Base-by-base conservation (phyloP, 2,888 invertebrate species). In the Cheilosia scutellata region DNA sequence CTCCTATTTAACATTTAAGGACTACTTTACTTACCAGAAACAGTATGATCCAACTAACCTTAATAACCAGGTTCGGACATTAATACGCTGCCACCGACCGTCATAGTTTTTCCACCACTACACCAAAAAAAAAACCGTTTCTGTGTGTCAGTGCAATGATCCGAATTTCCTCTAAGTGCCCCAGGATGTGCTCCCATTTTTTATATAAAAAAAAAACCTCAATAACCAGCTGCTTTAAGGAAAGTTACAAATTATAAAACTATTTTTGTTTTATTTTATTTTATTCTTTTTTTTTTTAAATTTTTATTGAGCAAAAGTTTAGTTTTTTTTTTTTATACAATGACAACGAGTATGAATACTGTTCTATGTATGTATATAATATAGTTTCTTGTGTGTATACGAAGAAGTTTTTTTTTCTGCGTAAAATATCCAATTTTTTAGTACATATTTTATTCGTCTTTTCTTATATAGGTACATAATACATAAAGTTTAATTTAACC, bases 261-360 rank as follows among this genome's bases (percentile, higher is more conserved):
- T 13, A 4, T 44, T 29, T 25, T 51, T 11, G 29, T 55, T 66
- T 72, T 60, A 20, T 47, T 49, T 68, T 80, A 25, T 5, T 62
- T 57, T 75, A 20, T 62, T 62, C 20, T 25, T 7, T 29, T 55
- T 66, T 55, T 70, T 70, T 40, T 11, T 33, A 49, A 57, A 55
- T 63, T 70, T 40, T 53, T 78, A 44, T 78, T 84, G 75, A 84
- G 84, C 75, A 84, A 79, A 84, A 79, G 40, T 79, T 78, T 66
- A 82, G 25, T 33, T 55, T 70, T 78, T 65, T 27, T 57, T 75
- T 70, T 57, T 75, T 76, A 80, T 84, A 84, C 79, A 79, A 84
- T 84, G 79, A 80, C 84, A 84, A 84, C 75, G 75, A 75, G 79
- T 84, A 68, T 70, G 79, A 75, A 79, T 84, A 71, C 79, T 75